Base-by-base conservation (phyloP, 2,888 invertebrate genomes). In the Ypsolopha sequella region DNA sequence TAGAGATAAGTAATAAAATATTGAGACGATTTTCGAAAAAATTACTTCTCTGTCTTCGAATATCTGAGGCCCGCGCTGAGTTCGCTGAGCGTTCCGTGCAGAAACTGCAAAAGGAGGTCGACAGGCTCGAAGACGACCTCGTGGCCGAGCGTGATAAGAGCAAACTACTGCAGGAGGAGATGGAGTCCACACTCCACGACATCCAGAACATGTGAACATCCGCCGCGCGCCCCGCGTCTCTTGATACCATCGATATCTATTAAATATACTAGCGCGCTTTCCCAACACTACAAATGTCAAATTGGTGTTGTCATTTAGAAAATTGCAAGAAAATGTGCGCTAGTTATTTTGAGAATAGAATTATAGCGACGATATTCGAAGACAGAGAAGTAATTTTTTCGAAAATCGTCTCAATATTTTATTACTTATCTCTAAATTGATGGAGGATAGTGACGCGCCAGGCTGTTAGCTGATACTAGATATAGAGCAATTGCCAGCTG, bases 21-120 rank as follows among this genome's bases (percentile, higher is more conserved):
- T 48, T 48, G 24, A 24, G 24, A 34, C 36, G 33, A 38, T 51
- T 36, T 47, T 47, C 36, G 14, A 47, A 47, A 47, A 9, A 43
- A 43, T 9, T 43, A n/a, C 43, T 43, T 4, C 14, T 43, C 13
- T 11, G 24, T 13, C 8, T 13, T 13, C 43, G 14, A 45, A 45
- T 45, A 45, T 45, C 45, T 95, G 99, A 99, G 90, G 99, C 99
- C 82, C 97, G 99, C 86, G 99, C 99, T 89, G 98, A 99, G 89
- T 99, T 99, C 88, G 99, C 99, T 77, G 99, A 99, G 90, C 96
- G 99, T 90, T 98, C 99, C 79, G 99, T 99, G 88, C 99, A 99
- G 91, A 99, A 99, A 91, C 92, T 99, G 87, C 99, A 99, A 90
- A 99, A 99, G 92, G 99, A 99, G 91, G 99, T 99, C 90, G 99